These are phyloP conservation scores for Rhizoglyphus robini DNA, from an alignment of 1,140 invertebrate species.

Conservation along the genomic window DNA sequence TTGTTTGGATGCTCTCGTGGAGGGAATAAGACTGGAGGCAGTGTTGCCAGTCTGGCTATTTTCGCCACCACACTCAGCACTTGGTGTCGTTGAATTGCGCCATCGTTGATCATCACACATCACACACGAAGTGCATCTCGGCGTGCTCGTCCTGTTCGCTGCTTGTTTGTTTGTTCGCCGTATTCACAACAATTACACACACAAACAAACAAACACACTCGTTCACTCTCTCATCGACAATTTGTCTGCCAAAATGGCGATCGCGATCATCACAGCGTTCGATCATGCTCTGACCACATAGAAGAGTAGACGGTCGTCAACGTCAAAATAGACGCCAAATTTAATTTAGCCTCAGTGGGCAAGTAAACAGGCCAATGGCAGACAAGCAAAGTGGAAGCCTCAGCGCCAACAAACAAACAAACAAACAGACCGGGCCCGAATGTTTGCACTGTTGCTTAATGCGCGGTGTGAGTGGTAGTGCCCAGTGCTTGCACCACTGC, in stretches of 20 bases:
- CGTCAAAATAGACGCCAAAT: conserved; percentile 8
- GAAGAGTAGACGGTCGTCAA: neutral
- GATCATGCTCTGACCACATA: neutral
- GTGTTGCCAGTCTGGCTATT: no score
- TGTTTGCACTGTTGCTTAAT: neutral
- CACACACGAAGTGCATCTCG: no score
- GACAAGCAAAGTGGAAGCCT: neutral
- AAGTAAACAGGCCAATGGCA: neutral
- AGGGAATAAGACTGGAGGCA: no score
- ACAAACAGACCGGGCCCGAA: neutral
- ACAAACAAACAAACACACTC: neutral
- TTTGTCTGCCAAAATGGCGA: neutral
- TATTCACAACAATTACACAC: no score
- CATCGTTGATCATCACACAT: neutral
- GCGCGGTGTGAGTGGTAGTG: no score
- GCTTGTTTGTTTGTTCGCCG: no score
- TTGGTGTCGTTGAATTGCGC: neutral
- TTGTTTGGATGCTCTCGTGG: no score
- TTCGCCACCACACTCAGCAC: no score
- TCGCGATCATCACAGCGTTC: neutral
- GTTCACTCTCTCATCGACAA: neutral
- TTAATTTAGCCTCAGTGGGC: neutral
- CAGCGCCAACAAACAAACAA: conserved; percentile 8
- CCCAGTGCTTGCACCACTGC: no score
- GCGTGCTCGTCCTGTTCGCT: no score